phyloP scores from a whole-genome alignment of 2,888 invertebrate genomes.

The Calliphora vomitoria region DNA sequence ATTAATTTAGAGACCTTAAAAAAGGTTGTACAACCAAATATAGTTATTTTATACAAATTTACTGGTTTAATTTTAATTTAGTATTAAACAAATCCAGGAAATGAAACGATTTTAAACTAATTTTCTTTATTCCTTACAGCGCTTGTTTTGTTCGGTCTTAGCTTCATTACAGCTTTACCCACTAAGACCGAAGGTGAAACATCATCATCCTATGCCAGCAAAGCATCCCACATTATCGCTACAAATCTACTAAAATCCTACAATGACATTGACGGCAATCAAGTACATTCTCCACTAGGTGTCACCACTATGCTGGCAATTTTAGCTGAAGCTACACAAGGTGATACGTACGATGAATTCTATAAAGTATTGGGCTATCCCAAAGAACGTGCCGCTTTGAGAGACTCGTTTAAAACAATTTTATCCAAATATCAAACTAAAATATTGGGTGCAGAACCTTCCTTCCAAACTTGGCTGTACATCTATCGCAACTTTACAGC shows the following conservation, averaged over 20 bases:
- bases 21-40: too few species aligned
- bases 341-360: slow-evolving; percentile 87
- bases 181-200: slow-evolving; percentile 50
- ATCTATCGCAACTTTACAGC: slow-evolving; percentile 88
- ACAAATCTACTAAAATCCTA: slow-evolving; percentile 82
- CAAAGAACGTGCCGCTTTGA: slow-evolving; percentile 82
- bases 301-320: slow-evolving; percentile 88
- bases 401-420: slow-evolving; percentile 79
- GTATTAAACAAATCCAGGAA: too few species aligned
- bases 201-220: slow-evolving; percentile 78
- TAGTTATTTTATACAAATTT: too few species aligned
- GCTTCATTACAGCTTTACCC: slow-evolving; percentile 51
- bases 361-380: slow-evolving; percentile 86
- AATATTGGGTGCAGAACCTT: slow-evolving; percentile 83
- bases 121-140: slow-evolving; percentile 45
- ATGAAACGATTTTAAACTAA: too few species aligned
- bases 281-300: slow-evolving; percentile 88
- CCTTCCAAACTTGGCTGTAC: slow-evolving; percentile 88
- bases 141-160: slow-evolving; percentile 73
- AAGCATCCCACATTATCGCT: slow-evolving; percentile 82
- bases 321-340: slow-evolving; percentile 87
- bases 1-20: too few species aligned
- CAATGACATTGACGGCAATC: slow-evolving; percentile 85
- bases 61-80: too few species aligned
- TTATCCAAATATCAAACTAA: slow-evolving; percentile 79